Evolutionary conservation across 1,140 invertebrate genomes (phyloP), one percentile per base, ranked within the genome.

Genomic region (Wasmannia auropunctata): DNA sequence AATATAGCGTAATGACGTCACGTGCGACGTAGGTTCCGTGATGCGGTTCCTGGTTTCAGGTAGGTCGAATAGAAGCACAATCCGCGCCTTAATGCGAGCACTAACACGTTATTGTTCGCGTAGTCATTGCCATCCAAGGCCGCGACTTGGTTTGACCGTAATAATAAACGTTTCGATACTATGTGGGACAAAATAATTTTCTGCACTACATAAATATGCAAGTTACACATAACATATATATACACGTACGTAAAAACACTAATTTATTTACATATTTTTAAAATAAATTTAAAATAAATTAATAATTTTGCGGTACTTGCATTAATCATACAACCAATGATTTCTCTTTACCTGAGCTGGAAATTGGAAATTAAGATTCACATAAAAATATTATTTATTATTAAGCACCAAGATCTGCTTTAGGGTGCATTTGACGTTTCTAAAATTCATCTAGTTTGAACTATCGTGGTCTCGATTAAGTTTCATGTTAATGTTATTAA

Each of bases 21-120:
- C 37, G n/a, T 72, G 34, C 51, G 51, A 83, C 46, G 43, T 69
- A 69, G 76, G 19, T 81, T 28, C 25, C 54, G 25, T 58, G 16
- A 25, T 34, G 67, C 28, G 51, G 65, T 58, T 72, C 25, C 65
- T 81, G 49, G 34, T 70, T 81, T 72, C 46, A 54, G 31, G 22
- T 58, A 72, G 51, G n/a, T 83, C 65, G 67, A 83, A 83, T 72
- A 46, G 63, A 43, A 81, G 37, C 51, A 58, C 51, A n/a, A 83
- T 51, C 8, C 37, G 40, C 28, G 51, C 65, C 10, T 43, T 72
- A 58, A 72, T 43, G 28, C 25, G n/a, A 37, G 11, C 51, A 40
- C 79, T 43, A 43, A 43, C 62, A 40, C 67, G 8, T 37, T 62
- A 80, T 83, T 72, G 28, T 72, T 74, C 79, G 37, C 34, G 11